A percentile compares a stretch with the other conserved stretches of the same genome.
Conservation (phyloP, 2,797 vertebrate genomes). For the Rhynchotus rufescens region DNA sequence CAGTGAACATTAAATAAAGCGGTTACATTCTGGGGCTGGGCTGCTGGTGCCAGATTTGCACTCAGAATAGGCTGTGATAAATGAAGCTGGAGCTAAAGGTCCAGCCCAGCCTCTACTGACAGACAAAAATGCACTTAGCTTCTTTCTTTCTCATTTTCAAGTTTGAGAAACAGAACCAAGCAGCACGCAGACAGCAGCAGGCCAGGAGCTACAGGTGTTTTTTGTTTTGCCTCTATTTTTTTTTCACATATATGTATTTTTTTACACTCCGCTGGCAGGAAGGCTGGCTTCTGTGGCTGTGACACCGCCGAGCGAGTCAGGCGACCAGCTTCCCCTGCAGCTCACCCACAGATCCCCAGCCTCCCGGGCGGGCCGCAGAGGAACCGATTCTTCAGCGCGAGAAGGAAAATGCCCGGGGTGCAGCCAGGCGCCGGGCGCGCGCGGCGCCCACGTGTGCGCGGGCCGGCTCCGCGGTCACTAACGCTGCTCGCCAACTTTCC, state of each 20-base stretch:
- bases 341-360: neutral
- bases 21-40: neutral
- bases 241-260: neutral
- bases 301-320: neutral
- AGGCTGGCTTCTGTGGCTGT: neutral
- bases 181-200: neutral
- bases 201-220: neutral
- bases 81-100: neutral
- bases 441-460: neutral
- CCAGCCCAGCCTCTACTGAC: neutral
- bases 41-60: neutral
- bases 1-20: neutral
- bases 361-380: accelerated
- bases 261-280: neutral
- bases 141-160: neutral
- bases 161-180: neutral
- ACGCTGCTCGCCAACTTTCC: neutral
- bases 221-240: neutral
- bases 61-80: neutral
- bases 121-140: neutral
- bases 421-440: neutral
- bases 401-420: neutral
- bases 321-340: neutral
- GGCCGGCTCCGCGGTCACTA: neutral
- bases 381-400: neutral